A percentile compares a stretch with the other conserved stretches of the same genome.
These are phyloP conservation scores for Tetragnatha montana DNA, from an alignment of 2,888 invertebrate species.

Conservation along the genomic window DNA sequence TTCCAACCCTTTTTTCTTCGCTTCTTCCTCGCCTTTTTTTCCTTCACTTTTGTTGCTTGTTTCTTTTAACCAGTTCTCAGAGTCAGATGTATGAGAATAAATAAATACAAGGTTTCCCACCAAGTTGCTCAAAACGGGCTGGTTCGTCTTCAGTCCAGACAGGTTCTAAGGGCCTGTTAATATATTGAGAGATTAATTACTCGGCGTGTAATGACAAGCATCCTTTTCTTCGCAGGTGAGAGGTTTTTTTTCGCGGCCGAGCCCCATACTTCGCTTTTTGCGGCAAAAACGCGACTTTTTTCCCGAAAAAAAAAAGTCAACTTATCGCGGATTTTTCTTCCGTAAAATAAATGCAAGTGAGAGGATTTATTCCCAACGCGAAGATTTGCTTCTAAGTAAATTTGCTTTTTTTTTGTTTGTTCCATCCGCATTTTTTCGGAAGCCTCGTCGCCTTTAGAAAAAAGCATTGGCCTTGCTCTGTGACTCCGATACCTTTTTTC, in stretches of 20 bases:
- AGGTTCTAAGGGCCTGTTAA: conserved; percentile 70
- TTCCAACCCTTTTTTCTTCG: conserved; percentile 53
- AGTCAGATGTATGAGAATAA: conserved; percentile 65
- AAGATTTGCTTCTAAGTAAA: neutral
- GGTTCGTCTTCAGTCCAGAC: conserved; percentile 51
- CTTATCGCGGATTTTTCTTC: neutral
- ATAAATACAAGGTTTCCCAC: conserved; percentile 70
- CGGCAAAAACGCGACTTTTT: neutral
- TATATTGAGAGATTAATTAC: conserved; percentile 69
- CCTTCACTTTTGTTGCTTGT: conserved; percentile 14
- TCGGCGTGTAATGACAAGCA: conserved; percentile 52
- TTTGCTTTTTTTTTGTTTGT: neutral
- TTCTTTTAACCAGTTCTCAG: conserved; percentile 67
- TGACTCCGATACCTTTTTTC: neutral
- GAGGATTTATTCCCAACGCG: neutral
- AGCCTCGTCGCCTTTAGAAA: neutral
- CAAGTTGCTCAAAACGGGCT: conserved; percentile 50
- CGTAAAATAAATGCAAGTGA: neutral
- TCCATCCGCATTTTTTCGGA: neutral
- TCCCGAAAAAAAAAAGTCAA: neutral
- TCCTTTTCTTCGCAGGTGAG: conserved; percentile 39
- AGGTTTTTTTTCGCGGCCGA: conserved; percentile 12
- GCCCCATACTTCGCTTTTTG: conserved; percentile 7
- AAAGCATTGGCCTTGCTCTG: neutral
- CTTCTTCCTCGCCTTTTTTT: conserved; percentile 15